Conservation (phyloP, 2,797 vertebrate genomes). For the Acomys russatus region DNA sequence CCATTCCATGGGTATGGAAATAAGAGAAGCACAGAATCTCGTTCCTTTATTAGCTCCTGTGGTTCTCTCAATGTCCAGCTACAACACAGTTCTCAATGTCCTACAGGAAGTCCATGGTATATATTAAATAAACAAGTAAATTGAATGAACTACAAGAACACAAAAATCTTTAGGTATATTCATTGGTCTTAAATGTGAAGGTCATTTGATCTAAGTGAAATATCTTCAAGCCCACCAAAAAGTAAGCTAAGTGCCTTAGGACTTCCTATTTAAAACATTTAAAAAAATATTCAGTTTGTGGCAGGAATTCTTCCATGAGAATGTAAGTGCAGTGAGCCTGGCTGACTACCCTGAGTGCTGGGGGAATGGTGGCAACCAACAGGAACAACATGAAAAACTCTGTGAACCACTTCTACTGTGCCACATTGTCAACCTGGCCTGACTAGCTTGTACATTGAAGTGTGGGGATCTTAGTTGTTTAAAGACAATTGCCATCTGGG, state of each 20-base stretch:
- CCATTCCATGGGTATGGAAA: neutral
- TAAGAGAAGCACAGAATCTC: neutral
- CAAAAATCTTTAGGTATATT: neutral
- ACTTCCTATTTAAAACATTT: constrained; percentile 19
- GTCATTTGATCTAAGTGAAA: constrained; percentile 5
- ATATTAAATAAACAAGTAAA: neutral
- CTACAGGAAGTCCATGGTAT: neutral
- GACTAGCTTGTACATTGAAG: neutral
- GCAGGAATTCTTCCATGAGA: neutral
- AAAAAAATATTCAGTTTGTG: neutral
- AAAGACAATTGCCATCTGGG: neutral
- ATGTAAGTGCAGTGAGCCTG: neutral
- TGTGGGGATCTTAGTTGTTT: neutral
- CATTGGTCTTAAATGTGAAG: neutral
- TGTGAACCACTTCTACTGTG: neutral
- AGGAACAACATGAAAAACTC: neutral
- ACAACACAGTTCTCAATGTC: neutral
- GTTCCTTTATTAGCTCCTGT: neutral
- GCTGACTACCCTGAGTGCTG: neutral
- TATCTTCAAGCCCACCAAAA: neutral
- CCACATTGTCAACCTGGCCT: neutral
- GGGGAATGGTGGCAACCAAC: neutral
- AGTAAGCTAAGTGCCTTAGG: neutral
- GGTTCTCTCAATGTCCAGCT: neutral
- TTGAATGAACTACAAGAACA: neutral